Conservation (phyloP, 2,888 invertebrate genomes). For the Leptinotarsa rubiginosa region DNA sequence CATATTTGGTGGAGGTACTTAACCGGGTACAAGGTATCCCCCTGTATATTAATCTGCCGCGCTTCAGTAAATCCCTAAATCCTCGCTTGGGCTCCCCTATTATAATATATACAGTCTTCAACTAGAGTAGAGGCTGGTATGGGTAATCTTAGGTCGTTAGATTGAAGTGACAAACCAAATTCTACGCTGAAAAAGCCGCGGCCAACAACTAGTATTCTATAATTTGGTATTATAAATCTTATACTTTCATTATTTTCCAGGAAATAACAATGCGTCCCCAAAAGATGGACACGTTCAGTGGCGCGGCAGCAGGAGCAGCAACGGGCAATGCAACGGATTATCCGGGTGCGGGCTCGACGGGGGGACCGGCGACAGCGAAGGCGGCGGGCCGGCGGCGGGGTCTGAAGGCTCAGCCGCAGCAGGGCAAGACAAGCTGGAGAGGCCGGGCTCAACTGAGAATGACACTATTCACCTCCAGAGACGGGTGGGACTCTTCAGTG, state of each 20-base stretch:
- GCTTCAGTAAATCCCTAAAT: too few species aligned
- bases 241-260: slow-evolving; percentile 49
- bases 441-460: slow-evolving; percentile 93
- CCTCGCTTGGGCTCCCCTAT: too few species aligned
- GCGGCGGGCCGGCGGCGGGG: slow-evolving; percentile 64
- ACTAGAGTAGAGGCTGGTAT: too few species aligned
- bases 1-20: too few species aligned
- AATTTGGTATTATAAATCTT: too few species aligned
- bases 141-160: too few species aligned
- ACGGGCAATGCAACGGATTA: slow-evolving; percentile 60
- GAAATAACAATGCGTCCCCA: slow-evolving; percentile 66
- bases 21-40: too few species aligned
- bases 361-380: slow-evolving; percentile 63
- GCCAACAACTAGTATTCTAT: too few species aligned
- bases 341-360: slow-evolving; percentile 63
- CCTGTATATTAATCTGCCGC: too few species aligned
- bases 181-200: too few species aligned
- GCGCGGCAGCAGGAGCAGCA: slow-evolving; percentile 61
- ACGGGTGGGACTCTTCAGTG: slow-evolving; percentile 99
- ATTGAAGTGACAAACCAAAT: too few species aligned
- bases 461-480: slow-evolving; percentile 99
- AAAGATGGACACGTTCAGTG: slow-evolving; percentile 64
- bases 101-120: too few species aligned
- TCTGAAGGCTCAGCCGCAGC: slow-evolving; percentile 64
- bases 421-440: slow-evolving; percentile 77